Conservation (phyloP, 2,113 vertebrate genomes). For the Thamnophis sirtalis region DNA sequence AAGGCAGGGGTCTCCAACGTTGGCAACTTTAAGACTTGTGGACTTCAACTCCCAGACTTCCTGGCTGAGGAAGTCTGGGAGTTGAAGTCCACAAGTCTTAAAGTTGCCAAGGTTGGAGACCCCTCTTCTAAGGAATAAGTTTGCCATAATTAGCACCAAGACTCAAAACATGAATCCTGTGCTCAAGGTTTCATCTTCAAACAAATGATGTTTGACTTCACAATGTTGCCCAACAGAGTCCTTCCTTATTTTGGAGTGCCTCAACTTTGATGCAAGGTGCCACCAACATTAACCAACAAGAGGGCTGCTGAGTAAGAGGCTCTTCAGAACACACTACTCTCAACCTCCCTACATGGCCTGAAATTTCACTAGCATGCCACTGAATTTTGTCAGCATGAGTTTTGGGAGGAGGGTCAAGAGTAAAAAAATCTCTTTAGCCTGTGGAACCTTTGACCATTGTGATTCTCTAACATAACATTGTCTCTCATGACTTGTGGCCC, state of each 20-base stretch:
- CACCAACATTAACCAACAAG: neutral
- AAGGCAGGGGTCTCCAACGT: no score
- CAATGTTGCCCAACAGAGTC: neutral
- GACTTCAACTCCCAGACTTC: no score
- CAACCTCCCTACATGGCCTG: neutral
- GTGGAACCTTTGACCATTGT: neutral
- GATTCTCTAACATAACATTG: neutral
- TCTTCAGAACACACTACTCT: neutral
- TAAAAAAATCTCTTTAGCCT: neutral
- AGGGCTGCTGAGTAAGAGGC: neutral
- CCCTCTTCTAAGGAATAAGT: neutral
- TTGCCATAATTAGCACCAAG: neutral
- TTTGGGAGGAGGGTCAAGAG: neutral
- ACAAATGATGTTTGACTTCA: neutral
- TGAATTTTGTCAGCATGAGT: neutral
- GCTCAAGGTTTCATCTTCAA: neutral
- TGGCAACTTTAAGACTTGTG: no score
- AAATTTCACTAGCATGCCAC: neutral
- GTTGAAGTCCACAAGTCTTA: no score
- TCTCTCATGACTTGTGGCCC: neutral
- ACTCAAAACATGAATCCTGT: neutral
- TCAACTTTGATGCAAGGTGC: neutral
- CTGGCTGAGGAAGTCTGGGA: no score
- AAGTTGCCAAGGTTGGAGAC: no score
- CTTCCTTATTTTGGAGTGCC: neutral